Evolutionary conservation across 2,888 invertebrate genomes (phyloP).

Genomic region (Philaethria dido): DNA sequence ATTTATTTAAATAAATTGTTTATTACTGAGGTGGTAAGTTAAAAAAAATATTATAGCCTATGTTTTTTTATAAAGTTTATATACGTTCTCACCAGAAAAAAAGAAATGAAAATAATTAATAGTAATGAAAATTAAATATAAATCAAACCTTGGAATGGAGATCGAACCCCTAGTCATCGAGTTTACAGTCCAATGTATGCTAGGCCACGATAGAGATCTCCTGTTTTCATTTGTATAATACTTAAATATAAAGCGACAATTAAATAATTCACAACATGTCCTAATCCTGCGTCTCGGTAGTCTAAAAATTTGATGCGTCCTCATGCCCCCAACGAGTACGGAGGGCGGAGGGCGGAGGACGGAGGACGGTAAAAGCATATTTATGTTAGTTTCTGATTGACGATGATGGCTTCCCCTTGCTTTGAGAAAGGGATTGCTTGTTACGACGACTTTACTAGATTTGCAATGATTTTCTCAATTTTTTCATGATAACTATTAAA

Average conservation of each 20-base stretch:
- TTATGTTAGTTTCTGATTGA: constrained; percentile 80
- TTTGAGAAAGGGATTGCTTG: constrained; percentile 50
- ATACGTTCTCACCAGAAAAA: too few relatives aligned
- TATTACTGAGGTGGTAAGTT: not conserved
- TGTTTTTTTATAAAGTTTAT: too few relatives aligned
- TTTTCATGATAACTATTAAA: too few relatives aligned
- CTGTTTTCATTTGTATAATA: not conserved
- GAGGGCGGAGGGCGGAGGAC: too few relatives aligned
- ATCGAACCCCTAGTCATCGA: not conserved
- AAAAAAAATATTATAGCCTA: too few relatives aligned
- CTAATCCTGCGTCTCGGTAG: constrained; percentile 46
- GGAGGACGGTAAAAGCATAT: constrained; percentile 68
- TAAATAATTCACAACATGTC: constrained; percentile 38
- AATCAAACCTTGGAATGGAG: not conserved
- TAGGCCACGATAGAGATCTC: not conserved
- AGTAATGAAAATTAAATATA: too few relatives aligned
- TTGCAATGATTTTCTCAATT: not conserved
- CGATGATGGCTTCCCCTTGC: constrained; percentile 70
- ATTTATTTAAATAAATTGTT: constrained; percentile 37
- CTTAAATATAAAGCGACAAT: constrained; percentile 21
- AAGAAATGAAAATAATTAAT: too few relatives aligned
- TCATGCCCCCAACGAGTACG: constrained; percentile 50
- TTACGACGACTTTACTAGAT: constrained; percentile 48
- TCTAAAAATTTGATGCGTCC: constrained; percentile 57
- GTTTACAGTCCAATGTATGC: not conserved